Evolutionary conservation across 2,113 vertebrate species (phyloP).

Genomic region (Saguinus imperator): DNA sequence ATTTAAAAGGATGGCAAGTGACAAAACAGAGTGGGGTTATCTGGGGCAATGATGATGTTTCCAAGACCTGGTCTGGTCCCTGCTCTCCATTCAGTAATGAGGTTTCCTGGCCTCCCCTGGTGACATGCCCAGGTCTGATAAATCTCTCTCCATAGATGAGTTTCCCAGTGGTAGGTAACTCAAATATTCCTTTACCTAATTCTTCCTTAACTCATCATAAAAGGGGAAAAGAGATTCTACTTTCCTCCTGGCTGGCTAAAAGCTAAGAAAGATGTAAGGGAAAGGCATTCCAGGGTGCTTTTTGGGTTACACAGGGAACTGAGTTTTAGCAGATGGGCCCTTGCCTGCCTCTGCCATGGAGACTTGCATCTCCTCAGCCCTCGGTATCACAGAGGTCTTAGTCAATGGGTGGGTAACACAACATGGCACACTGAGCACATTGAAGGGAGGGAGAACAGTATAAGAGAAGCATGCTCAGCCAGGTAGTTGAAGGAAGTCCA

Average conservation of each 20-base stretch:
- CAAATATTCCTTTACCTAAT: neutral
- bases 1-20: neutral
- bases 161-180: neutral
- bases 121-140: neutral
- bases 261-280: neutral
- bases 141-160: neutral
- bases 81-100: neutral
- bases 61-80: neutral
- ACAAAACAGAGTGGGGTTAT: neutral
- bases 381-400: neutral
- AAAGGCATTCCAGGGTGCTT: neutral
- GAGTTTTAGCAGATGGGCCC: neutral
- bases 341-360: neutral
- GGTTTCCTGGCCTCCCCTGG: neutral
- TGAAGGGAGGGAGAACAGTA: neutral
- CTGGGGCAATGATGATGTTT: neutral
- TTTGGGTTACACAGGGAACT: neutral
- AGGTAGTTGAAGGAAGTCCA: neutral
- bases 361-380: neutral
- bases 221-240: neutral
- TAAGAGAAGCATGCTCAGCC: neutral
- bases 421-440: fast-evolving
- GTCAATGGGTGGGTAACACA: no score
- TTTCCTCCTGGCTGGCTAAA: neutral
- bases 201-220: neutral